phyloP scores from a whole-genome alignment of 2,888 invertebrate species.

The Cantharis rufa region DNA sequence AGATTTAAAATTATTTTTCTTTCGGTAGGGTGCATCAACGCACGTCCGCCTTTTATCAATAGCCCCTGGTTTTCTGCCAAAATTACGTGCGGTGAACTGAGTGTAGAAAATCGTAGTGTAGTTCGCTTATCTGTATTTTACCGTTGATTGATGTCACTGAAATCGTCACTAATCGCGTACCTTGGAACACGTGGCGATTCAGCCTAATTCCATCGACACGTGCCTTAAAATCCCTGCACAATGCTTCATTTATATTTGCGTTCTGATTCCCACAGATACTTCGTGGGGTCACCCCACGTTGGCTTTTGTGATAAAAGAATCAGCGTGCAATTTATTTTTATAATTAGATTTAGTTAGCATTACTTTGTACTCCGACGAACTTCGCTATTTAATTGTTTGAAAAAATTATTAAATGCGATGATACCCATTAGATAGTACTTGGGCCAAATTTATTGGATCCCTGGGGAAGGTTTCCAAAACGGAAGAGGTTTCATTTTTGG shows the following conservation, averaged over 20 bases:
- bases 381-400: neutral
- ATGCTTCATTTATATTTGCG: conserved; percentile 52
- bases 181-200: conserved; percentile 50
- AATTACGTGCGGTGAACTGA: conserved; percentile 9
- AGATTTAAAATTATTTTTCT: neutral
- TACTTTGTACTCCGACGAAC: neutral
- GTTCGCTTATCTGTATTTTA: conserved; percentile 51
- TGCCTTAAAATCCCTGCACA: conserved; percentile 50
- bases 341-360: conserved; percentile 49
- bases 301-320: conserved; percentile 36
- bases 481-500: neutral
- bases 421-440: neutral
- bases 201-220: conserved; percentile 49
- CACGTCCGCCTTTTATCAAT: neutral
- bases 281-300: conserved; percentile 17
- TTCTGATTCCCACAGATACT: conserved; percentile 51
- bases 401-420: neutral
- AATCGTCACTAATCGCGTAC: conserved; percentile 51
- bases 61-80: neutral
- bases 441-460: neutral
- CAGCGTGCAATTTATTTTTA: conserved; percentile 50
- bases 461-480: neutral
- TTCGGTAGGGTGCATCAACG: neutral
- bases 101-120: conserved; percentile 42
- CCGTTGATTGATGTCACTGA: conserved; percentile 53